A percentile compares a stretch with the other conserved stretches of the same genome.
phyloP scores from a whole-genome alignment of 2,888 invertebrate genomes.

The Mystacides longicornis region DNA sequence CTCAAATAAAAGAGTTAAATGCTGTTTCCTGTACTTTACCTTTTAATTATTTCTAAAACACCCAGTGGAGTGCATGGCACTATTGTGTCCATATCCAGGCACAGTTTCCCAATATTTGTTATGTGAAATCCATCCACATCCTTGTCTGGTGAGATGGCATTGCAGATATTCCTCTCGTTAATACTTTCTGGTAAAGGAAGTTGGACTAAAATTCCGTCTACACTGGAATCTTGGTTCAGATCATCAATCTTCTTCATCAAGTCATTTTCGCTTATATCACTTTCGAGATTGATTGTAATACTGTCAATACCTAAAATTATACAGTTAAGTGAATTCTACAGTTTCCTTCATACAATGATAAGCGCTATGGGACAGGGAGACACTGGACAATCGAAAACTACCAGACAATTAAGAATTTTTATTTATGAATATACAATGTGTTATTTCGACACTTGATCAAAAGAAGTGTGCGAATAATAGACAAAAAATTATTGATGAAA shows the following conservation, averaged over 20 bases:
- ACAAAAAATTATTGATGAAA: no score
- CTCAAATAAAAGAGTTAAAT: no score
- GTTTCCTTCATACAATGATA: no score
- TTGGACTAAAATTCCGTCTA: slow-evolving; percentile 81
- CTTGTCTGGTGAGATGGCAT: slow-evolving; percentile 71
- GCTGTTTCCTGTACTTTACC: no score
- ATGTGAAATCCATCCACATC: slow-evolving; percentile 91
- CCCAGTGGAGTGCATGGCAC: slow-evolving; percentile 77
- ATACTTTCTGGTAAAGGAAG: slow-evolving; percentile 75
- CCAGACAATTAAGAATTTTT: no score
- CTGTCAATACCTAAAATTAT: slow-evolving; percentile 60
- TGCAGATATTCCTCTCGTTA: slow-evolving; percentile 67
- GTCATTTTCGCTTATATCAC: slow-evolving; percentile 55
- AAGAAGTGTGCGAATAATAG: no score
- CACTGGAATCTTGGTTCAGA: slow-evolving; percentile 59
- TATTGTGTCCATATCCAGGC: slow-evolving; percentile 63
- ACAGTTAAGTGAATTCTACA: no score
- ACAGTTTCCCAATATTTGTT: slow-evolving; percentile 71
- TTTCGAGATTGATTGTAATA: slow-evolving; percentile 55
- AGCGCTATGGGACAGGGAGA: no score
- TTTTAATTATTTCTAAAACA: slow-evolving; percentile 59
- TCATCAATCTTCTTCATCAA: slow-evolving; percentile 56
- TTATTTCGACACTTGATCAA: no score
- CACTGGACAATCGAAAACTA: no score
- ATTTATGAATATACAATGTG: no score